phyloP scores from a whole-genome alignment of 2,113 vertebrate genomes.

The Platysternon megacephalum region DNA sequence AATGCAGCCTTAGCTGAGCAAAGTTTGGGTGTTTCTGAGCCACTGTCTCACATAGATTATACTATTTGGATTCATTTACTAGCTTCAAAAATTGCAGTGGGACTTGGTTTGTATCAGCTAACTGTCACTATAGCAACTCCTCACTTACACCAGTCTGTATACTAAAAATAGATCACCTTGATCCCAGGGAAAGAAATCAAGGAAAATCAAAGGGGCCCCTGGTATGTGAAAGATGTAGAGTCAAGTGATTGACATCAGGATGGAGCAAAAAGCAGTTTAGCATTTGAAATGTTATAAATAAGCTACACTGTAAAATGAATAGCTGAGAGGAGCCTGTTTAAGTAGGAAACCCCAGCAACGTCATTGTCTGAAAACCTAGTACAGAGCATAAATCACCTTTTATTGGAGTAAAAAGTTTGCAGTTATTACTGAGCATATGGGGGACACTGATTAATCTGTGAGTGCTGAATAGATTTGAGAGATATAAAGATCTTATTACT shows the following conservation, averaged over 20 bases:
- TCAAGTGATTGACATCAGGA: not conserved
- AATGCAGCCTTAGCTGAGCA: not conserved
- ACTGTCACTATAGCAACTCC: slow-evolving; percentile 80
- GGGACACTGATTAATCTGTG: not conserved
- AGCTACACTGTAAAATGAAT: not conserved
- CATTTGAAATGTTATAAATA: slow-evolving; percentile 17
- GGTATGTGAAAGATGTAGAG: not conserved
- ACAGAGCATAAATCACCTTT: not conserved
- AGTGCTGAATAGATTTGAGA: not conserved
- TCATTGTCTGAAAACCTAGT: not conserved
- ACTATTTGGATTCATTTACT: not conserved
- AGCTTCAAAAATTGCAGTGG: slow-evolving; percentile 11
- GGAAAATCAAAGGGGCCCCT: slow-evolving; percentile 52
- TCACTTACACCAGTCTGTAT: slow-evolving; percentile 50
- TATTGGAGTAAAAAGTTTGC: slow-evolving; percentile 17
- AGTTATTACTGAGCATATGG: not conserved
- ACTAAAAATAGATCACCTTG: slow-evolving; percentile 84
- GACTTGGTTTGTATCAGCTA: slow-evolving; percentile 69
- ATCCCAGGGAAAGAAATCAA: slow-evolving; percentile 62
- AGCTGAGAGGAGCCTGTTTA: not conserved
- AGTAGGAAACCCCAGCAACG: not conserved
- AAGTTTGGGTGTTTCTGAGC: not conserved
- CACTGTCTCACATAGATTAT: not conserved
- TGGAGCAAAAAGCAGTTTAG: not conserved
- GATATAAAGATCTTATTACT: not conserved